Conservation (phyloP, 2,113 vertebrate species). For the Ctenomys sociabilis region DNA sequence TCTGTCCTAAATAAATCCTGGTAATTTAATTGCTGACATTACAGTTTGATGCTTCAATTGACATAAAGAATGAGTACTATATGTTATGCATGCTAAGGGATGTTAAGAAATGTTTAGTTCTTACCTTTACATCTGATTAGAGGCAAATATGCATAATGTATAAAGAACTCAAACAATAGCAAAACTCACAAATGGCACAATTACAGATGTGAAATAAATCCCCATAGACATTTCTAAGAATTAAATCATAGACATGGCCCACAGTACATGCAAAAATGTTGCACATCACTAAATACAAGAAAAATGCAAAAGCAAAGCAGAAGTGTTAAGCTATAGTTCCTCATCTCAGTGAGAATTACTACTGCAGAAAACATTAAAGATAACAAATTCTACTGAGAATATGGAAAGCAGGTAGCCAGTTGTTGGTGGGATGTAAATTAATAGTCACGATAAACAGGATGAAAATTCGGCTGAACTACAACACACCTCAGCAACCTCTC, state of each 20-base stretch:
- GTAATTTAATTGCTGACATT: neutral
- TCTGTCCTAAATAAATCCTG: neutral
- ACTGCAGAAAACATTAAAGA: neutral
- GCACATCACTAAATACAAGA: neutral
- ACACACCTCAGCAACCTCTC: neutral
- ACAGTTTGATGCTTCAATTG: neutral
- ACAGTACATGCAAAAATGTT: neutral
- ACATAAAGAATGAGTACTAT: neutral
- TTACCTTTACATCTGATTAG: neutral
- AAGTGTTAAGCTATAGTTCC: neutral
- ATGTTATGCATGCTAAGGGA: neutral
- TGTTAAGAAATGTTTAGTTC: neutral
- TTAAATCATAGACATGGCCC: neutral
- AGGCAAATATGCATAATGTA: neutral
- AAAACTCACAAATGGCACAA: neutral
- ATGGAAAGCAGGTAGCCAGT: neutral
- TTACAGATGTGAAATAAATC: neutral
- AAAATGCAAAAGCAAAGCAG: neutral
- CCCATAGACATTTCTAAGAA: neutral
- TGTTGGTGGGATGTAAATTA: neutral
- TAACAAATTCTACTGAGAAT: neutral
- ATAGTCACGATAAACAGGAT: neutral
- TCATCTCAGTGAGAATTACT: neutral
- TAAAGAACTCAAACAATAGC: neutral
- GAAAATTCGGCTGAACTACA: neutral